Conservation (phyloP, 2,888 invertebrate species). For the Lasioglossum pauxillum region DNA sequence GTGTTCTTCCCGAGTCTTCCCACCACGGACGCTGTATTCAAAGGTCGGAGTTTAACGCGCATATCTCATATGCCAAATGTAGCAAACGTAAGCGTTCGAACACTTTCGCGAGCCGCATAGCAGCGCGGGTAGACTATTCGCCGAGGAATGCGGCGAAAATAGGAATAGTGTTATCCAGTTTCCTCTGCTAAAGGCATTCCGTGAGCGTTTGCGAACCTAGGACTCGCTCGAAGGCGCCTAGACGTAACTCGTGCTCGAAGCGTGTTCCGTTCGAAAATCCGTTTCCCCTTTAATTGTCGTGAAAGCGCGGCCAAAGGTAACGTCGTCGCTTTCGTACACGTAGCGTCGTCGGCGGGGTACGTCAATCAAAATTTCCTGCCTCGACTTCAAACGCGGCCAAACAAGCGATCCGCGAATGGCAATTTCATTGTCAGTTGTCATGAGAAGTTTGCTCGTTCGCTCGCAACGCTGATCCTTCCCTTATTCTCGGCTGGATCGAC, state of each 20-base stretch:
- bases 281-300: not conserved
- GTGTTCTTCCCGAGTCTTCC: not conserved
- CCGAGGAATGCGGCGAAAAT: constrained; percentile 4
- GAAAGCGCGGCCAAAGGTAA: not conserved
- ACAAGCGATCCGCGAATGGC: constrained; percentile 19
- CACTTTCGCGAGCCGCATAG: constrained; percentile 2
- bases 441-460: constrained; percentile 26
- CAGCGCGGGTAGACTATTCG: not conserved
- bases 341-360: not conserved
- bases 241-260: not conserved
- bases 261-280: constrained; percentile 1
- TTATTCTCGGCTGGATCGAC: constrained; percentile 32
- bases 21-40: not conserved
- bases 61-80: constrained; percentile 8
- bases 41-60: not conserved
- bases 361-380: constrained; percentile 17
- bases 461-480: constrained; percentile 17
- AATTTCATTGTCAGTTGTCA: constrained; percentile 42
- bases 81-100: constrained; percentile 11
- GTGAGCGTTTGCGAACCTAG: not conserved
- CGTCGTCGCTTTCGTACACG: not conserved
- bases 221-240: not conserved
- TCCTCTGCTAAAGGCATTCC: not conserved
- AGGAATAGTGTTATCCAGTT: constrained; percentile 5
- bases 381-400: constrained; percentile 13